Conservation (phyloP, 2,797 vertebrate species). For the Geotrypetes seraphini region DNA sequence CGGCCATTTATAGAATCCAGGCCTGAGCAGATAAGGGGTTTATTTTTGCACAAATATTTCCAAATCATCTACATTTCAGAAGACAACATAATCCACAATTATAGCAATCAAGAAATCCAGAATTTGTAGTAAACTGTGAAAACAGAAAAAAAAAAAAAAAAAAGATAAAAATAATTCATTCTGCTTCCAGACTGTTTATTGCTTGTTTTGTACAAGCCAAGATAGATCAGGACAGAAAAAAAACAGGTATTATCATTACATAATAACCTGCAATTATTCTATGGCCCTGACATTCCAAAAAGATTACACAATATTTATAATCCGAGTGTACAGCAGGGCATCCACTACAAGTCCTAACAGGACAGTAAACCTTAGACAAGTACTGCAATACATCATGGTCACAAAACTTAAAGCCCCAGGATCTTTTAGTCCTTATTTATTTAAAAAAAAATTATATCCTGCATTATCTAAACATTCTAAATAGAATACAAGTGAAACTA, state of each 20-base stretch:
- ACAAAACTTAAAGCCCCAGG: background rate
- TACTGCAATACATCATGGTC: slow-evolving; percentile 59
- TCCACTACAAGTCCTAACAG: slow-evolving; percentile 51
- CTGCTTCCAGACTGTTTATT: slow-evolving; percentile 22
- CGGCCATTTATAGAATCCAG: too few relatives aligned
- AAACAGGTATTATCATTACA: slow-evolving; percentile 35
- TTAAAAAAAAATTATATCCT: too few relatives aligned
- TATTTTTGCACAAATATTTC: too few relatives aligned
- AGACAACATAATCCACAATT: too few relatives aligned
- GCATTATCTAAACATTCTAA: too few relatives aligned
- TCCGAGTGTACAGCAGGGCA: slow-evolving; percentile 59
- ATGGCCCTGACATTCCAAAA: slow-evolving; percentile 83
- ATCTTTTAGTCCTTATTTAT: background rate
- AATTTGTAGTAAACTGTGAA: slow-evolving; percentile 11
- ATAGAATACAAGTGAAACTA: too few relatives aligned
- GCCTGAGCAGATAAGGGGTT: too few relatives aligned
- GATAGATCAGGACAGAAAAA: slow-evolving; percentile 27
- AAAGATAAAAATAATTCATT: slow-evolving; percentile 1
- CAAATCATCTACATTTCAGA: too few relatives aligned
- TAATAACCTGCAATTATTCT: slow-evolving; percentile 87
- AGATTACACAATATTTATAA: slow-evolving; percentile 79
- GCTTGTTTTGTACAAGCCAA: slow-evolving; percentile 16
- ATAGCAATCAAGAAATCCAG: too few relatives aligned
- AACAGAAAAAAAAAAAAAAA: background rate
- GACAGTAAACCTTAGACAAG: slow-evolving; percentile 49